Evolutionary conservation across 2,797 vertebrate species (phyloP).

Genomic region (Lateolabrax maculatus): DNA sequence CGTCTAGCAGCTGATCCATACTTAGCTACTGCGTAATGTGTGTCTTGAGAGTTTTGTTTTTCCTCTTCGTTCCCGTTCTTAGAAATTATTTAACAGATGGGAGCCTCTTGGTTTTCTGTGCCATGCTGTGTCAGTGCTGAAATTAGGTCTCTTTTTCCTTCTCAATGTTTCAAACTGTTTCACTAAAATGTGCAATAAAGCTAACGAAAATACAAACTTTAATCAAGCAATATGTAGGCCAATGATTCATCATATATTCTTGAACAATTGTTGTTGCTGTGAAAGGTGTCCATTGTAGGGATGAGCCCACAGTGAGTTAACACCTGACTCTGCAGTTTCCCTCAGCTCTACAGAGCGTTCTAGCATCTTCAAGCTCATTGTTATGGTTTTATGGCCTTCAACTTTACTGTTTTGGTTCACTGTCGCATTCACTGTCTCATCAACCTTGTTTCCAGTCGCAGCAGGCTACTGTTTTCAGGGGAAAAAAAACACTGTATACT

Average conservation of each 20-base stretch:
- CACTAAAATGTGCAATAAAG: not conserved
- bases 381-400: not conserved
- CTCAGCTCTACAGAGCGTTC: not conserved
- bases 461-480: not conserved
- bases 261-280: not conserved
- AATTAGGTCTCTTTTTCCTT: conserved; percentile 1
- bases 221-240: not conserved
- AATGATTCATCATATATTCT: not conserved
- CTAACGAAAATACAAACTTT: not conserved
- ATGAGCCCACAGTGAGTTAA: not conserved
- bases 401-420: not conserved
- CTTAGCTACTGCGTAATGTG: conserved; percentile 7
- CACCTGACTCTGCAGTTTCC: not conserved
- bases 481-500: not conserved
- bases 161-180: conserved; percentile 6
- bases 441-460: not conserved
- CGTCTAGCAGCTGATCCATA: conserved; percentile 9
- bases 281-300: not conserved
- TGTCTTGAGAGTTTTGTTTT: conserved; percentile 35
- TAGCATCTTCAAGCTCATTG: not conserved
- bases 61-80: conserved; percentile 19
- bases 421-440: not conserved
- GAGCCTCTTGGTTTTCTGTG: conserved; percentile 13
- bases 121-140: conserved; percentile 19
- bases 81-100: conserved; percentile 50